Evolutionary conservation across 2,113 vertebrate genomes (phyloP).

Genomic region (Channa maculata): DNA sequence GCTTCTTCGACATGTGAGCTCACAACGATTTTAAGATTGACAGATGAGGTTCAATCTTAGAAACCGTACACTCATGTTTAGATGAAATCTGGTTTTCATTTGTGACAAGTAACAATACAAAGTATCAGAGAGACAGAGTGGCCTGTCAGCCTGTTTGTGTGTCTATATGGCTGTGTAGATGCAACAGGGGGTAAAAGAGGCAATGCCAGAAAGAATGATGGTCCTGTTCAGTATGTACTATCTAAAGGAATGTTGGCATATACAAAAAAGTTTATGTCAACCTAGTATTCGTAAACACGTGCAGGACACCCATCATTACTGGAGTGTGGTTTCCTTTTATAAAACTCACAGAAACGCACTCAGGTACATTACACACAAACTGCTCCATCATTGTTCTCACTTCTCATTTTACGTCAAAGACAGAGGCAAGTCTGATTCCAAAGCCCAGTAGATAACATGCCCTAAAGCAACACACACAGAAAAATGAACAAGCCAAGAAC

Average conservation of each 20-base stretch:
- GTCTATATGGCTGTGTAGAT: conserved; percentile 21
- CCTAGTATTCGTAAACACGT: conserved; percentile 24
- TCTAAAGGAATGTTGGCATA: conserved; percentile 32
- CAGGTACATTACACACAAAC: not conserved
- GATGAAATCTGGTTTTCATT: conserved; percentile 79
- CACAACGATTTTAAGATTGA: conserved; percentile 55
- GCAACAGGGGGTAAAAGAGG: conserved; percentile 50
- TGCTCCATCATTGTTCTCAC: conserved; percentile 34
- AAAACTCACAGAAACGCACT: conserved; percentile 7
- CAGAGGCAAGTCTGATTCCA: conserved; percentile 1
- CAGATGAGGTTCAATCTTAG: conserved; percentile 63
- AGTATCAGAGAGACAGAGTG: conserved; percentile 61
- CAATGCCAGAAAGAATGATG: conserved; percentile 55
- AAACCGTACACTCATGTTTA: conserved; percentile 68
- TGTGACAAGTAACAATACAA: conserved; percentile 66
- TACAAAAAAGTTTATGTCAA: conserved; percentile 37
- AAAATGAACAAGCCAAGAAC: not conserved
- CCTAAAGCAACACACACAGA: conserved; percentile 13
- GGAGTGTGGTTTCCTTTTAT: conserved; percentile 14
- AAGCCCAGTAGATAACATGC: conserved; percentile 7
- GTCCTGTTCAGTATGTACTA: conserved; percentile 25
- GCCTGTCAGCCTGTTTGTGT: conserved; percentile 59
- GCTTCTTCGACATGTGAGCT: conserved; percentile 70
- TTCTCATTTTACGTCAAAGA: conserved; percentile 23
- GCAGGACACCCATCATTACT: conserved; percentile 15